A percentile compares a stretch with the other conserved stretches of the same genome.
phyloP scores from a whole-genome alignment of 2,888 invertebrate genomes.

The Syritta pipiens region DNA sequence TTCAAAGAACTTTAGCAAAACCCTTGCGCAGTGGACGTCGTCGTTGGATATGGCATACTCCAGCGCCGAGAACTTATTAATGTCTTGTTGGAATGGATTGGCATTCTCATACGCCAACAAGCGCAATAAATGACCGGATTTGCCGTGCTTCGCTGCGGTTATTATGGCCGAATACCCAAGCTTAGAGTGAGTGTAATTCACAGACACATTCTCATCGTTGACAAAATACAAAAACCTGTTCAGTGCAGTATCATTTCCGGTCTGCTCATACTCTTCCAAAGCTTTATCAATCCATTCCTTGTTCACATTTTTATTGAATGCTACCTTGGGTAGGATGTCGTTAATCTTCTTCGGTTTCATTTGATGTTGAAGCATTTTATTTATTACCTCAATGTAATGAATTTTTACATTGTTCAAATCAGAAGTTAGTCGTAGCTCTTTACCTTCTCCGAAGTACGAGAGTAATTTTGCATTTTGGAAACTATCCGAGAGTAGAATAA shows the following conservation, averaged over 20 bases:
- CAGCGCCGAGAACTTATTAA: conserved; percentile 63
- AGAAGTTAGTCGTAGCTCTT: conserved; percentile 54
- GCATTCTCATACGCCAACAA: conserved; percentile 85
- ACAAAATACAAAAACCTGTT: conserved; percentile 88
- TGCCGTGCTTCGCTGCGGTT: conserved; percentile 87
- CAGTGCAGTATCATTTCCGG: conserved; percentile 84
- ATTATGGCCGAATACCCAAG: conserved; percentile 86
- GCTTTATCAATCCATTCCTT: conserved; percentile 76
- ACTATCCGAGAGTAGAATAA: conserved; percentile 93
- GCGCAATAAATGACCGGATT: conserved; percentile 83
- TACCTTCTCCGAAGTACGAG: conserved; percentile 71
- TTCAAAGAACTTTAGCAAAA: not conserved
- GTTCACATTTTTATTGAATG: not conserved
- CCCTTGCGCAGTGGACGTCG: conserved; percentile 40
- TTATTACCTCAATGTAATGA: conserved; percentile 69
- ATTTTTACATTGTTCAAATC: conserved; percentile 20
- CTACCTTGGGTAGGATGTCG: conserved; percentile 8
- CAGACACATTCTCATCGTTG: conserved; percentile 86
- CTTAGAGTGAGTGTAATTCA: conserved; percentile 85
- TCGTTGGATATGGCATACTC: conserved; percentile 68
- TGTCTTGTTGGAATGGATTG: conserved; percentile 70
- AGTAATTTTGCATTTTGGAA: conserved; percentile 65
- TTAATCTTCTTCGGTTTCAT: conserved; percentile 15
- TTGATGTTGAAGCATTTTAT: conserved; percentile 26
- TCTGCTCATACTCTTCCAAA: conserved; percentile 70